phyloP scores from a whole-genome alignment of 2,113 vertebrate genomes.

The Albula goreensis region DNA sequence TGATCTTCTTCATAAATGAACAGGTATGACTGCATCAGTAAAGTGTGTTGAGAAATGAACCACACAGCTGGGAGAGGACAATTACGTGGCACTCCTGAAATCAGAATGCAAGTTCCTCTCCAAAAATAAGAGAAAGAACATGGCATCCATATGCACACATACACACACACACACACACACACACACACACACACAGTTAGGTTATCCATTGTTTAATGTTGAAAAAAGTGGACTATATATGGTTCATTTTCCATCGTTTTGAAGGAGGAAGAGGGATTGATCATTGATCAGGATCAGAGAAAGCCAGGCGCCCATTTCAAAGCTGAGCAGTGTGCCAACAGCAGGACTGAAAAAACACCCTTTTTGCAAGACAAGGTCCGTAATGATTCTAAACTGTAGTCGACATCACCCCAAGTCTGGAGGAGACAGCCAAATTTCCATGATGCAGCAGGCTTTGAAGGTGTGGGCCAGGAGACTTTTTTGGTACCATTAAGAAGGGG shows the following conservation, averaged over 20 bases:
- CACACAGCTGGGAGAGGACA: neutral
- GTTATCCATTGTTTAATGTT: neutral
- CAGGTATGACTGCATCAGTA: neutral
- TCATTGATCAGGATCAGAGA: neutral
- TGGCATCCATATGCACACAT: neutral
- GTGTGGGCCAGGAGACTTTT: constrained; percentile 71
- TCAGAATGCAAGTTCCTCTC: neutral
- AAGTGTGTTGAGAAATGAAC: neutral
- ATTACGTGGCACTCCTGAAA: neutral
- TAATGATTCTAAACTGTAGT: constrained; percentile 72
- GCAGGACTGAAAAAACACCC: neutral
- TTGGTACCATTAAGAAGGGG: neutral
- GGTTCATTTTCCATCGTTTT: neutral
- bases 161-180: neutral
- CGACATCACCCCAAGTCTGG: constrained; percentile 61
- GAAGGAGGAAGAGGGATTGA: neutral
- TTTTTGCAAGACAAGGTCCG: constrained; percentile 45
- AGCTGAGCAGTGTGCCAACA: neutral
- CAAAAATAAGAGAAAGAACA: neutral
- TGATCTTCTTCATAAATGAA: neutral
- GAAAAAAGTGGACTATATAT: neutral
- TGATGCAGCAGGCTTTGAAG: constrained; percentile 84
- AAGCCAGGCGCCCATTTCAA: neutral
- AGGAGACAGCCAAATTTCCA: constrained; percentile 87
- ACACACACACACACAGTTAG: neutral